Evolutionary conservation across 2,888 invertebrate genomes (phyloP).

Genomic region (Sussaba pulchella): DNA sequence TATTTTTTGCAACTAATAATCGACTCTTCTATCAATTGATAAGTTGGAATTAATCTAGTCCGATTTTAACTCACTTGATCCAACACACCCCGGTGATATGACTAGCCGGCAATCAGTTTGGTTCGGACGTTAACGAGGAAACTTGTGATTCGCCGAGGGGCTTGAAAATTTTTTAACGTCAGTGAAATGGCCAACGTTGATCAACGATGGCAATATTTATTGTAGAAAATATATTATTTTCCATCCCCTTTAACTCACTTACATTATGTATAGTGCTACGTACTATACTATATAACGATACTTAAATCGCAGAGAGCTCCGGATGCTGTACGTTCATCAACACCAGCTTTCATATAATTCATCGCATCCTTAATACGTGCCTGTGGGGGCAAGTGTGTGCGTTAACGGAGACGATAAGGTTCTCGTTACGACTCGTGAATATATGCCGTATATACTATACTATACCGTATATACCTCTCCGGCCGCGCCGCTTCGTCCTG

Average conservation of each 20-base stretch:
- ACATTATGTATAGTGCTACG: background rate
- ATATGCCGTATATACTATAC: background rate
- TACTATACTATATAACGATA: background rate
- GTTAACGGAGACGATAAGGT: conserved; percentile 46
- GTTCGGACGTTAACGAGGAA: conserved; percentile 32
- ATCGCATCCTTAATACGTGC: conserved; percentile 10
- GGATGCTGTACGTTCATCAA: conserved; percentile 45
- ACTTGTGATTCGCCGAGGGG: conserved; percentile 11
- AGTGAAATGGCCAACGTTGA: background rate
- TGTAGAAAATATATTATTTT: conserved; percentile 14
- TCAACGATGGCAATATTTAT: conserved; percentile 41
- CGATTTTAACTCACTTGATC: background rate
- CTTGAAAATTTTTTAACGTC: conserved; percentile 11
- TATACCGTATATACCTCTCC: conserved; percentile 46
- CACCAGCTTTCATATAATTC: conserved; percentile 21
- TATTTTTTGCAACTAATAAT: too few relatives aligned
- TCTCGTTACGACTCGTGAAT: conserved; percentile 48
- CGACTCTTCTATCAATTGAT: too few relatives aligned
- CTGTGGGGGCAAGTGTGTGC: background rate
- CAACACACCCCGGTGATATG: too few relatives aligned
- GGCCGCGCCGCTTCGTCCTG: conserved; percentile 69
- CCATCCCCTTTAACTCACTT: background rate
- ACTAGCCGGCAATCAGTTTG: conserved; percentile 18
- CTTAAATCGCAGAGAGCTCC: conserved; percentile 19
- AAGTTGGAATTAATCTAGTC: too few relatives aligned